A percentile compares a stretch with the other conserved stretches of the same genome.
These are phyloP conservation scores for Cremastinae sp. DNA, from an alignment of 2,888 invertebrate genomes.

Conservation along the genomic window DNA sequence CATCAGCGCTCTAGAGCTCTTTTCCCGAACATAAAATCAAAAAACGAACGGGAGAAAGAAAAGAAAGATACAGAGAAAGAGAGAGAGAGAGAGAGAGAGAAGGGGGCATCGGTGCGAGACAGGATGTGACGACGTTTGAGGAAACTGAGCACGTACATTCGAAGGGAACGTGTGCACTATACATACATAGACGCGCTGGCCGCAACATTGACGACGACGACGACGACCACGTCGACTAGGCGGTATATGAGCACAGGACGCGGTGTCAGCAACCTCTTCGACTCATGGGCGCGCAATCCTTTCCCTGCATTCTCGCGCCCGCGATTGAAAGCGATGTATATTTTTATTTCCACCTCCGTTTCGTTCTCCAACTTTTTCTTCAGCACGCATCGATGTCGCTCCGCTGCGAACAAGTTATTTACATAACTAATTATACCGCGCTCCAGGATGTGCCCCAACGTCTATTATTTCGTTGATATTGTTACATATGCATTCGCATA, in stretches of 20 bases:
- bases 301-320: conserved; percentile 46
- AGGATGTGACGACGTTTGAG: conserved; percentile 73
- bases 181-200: too few species aligned
- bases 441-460: conserved; percentile 17
- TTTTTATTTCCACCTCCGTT: conserved; percentile 12
- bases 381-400: conserved; percentile 5
- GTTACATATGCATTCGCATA: too few species aligned
- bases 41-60: conserved; percentile 33
- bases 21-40: conserved; percentile 35
- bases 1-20: conserved; percentile 9
- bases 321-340: conserved; percentile 45
- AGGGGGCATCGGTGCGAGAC: too few species aligned
- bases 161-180: conserved; percentile 61
- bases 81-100: conserved; percentile 38
- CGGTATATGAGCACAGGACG: conserved; percentile 37
- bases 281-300: conserved; percentile 36
- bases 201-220: conserved; percentile 55
- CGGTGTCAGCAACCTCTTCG: conserved; percentile 60
- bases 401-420: conserved; percentile 31
- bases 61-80: conserved; percentile 9
- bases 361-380: conserved; percentile 8
- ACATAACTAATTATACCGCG: conserved; percentile 51
- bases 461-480: conserved; percentile 57
- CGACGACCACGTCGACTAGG: conserved; percentile 49
- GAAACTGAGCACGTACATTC: conserved; percentile 72